Evolutionary conservation across 2,113 vertebrate genomes (phyloP), one percentile per base, ranked within the genome.

Genomic region (Dipodomys ordii): DNA sequence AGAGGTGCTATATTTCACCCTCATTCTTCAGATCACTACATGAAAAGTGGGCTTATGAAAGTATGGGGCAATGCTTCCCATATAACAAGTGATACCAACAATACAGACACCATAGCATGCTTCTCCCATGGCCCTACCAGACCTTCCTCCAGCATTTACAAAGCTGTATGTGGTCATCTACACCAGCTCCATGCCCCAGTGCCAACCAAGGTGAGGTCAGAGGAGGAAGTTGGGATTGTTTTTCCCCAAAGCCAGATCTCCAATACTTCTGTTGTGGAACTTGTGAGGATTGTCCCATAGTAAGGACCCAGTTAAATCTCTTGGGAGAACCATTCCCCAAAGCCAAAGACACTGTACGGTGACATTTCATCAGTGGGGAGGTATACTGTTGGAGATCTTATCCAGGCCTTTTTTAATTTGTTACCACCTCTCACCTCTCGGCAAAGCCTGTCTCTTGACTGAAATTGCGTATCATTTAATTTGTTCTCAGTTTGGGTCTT

Each of bases 31-130:
- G n/a, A 3, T 44, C 19, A 7, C 25, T 67, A 1, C 39, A 19
- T 49, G n/a, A 76, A 35, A 44, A 9, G 25, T 16, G 4, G 64
- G 57, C 57, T 68, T 25, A 0, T 19, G 32, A 0, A 49, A 19
- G 32, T 6, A 1, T 1, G 1, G 32, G 12, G 18, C 13, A 10
- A 2, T 8, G 16, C 57, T 85, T 49, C 49, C 23, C 0, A 0
- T 20, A 5, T 3, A 16, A 19, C 3, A 19, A 28, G 7, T 30
- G 25, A 39, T 60, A 13, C 46, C 16, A 62, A 19, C 25, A 27
- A 22, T 35, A 30, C 72, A 65, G 7, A 65, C 10, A 1, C 19
- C 32, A 7, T 16, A 49, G 35, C 12, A 10, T 0, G 13, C 60
- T 73, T 60, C 64, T 74, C 62, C 46, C 74, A 15, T 0, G 1